phyloP scores from a whole-genome alignment of 2,113 vertebrate genomes.

The Actenoides lindsayi region DNA sequence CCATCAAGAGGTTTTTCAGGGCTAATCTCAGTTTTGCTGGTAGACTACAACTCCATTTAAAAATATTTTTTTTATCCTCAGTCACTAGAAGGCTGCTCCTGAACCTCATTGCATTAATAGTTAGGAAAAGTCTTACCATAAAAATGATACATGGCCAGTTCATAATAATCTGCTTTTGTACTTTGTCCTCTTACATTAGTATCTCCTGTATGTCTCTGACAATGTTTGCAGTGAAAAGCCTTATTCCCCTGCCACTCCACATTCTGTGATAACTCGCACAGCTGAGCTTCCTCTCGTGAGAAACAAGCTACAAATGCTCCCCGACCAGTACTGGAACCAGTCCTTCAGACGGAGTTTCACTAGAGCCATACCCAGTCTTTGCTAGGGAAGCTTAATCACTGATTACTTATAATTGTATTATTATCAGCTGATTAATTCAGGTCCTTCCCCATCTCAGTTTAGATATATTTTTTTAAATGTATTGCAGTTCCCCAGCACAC shows the following conservation, averaged over 20 bases:
- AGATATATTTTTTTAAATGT: background rate
- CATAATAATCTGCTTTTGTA: background rate
- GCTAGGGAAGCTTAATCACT: background rate
- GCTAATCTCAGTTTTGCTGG: background rate
- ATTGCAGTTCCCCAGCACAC: background rate
- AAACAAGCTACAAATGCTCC: background rate
- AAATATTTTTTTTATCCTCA: background rate
- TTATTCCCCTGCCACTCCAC: background rate
- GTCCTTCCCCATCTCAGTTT: background rate
- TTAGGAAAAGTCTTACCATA: background rate
- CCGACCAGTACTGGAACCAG: background rate
- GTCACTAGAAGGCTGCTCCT: background rate
- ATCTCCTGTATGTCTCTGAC: background rate
- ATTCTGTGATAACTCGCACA: accelerated
- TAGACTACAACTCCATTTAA: background rate
- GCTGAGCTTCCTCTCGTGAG: background rate
- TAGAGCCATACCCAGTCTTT: background rate
- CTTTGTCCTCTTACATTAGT: background rate
- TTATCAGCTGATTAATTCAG: background rate
- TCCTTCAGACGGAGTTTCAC: background rate
- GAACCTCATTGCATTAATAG: background rate
- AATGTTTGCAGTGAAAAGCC: background rate
- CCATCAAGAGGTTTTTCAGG: background rate
- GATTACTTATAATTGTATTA: background rate
- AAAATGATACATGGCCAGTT: background rate